A percentile compares a stretch with the other conserved stretches of the same genome.
Conservation (phyloP, 64 coral and sea anemone genomes). For the Stichodactyla helianthus region DNA sequence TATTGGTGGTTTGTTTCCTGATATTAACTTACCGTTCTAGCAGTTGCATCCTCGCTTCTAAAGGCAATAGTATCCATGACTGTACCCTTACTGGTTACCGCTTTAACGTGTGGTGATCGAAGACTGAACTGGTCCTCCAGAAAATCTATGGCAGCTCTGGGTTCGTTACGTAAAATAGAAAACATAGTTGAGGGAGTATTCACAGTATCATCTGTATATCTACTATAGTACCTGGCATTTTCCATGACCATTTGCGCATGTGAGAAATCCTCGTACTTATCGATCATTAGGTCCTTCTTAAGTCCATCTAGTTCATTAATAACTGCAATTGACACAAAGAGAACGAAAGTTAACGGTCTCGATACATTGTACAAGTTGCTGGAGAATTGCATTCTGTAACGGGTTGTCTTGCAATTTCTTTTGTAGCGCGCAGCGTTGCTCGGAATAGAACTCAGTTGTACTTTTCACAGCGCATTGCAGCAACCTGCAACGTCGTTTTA, state of each 20-base stretch:
- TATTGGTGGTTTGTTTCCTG: not conserved
- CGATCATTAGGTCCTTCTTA: conserved; percentile 57
- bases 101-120: conserved; percentile 64
- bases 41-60: conserved; percentile 89
- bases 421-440: no score
- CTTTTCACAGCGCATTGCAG: no score
- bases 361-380: no score
- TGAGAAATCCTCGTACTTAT: conserved; percentile 46
- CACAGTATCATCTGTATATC: not conserved
- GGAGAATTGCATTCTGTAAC: no score
- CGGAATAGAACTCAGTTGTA: no score
- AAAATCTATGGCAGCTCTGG: conserved; percentile 82
- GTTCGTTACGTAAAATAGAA: not conserved
- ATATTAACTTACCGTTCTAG: conserved; percentile 58
- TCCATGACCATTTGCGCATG: conserved; percentile 78
- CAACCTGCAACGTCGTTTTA: no score
- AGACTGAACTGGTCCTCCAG: conserved; percentile 88
- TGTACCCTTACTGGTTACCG: conserved; percentile 89
- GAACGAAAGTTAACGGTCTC: not conserved
- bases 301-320: conserved; percentile 99
- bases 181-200: not conserved
- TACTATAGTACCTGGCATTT: conserved; percentile 60
- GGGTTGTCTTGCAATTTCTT: no score
- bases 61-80: conserved; percentile 93
- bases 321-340: conserved; percentile 32